Conservation (phyloP, 2,797 vertebrate species). For the Ceyx erithaca region DNA sequence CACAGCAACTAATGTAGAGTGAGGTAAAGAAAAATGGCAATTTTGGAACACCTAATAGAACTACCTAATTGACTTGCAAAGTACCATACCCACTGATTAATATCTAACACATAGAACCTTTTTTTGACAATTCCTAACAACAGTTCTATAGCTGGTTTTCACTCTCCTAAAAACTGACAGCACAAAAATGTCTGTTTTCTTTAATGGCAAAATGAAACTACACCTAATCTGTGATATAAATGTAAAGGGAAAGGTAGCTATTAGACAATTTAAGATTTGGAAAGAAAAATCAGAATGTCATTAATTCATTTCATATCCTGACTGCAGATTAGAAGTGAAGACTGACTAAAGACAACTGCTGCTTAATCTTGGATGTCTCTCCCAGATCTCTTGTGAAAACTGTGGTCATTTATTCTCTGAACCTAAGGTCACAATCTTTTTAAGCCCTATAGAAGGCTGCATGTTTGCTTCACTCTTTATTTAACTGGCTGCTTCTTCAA, state of each 20-base stretch:
- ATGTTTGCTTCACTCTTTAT: conserved; percentile 73
- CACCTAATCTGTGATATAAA: not conserved
- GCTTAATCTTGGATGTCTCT: conserved; percentile 70
- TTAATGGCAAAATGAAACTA: not conserved
- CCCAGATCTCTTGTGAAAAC: conserved; percentile 74
- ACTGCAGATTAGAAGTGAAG: conserved; percentile 59
- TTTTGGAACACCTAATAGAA: conserved; percentile 42
- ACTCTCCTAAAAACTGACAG: not conserved
- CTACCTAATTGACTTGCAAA: conserved; percentile 27
- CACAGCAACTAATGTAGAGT: not conserved
- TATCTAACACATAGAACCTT: not conserved
- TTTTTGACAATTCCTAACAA: not conserved
- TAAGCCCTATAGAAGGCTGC: conserved; percentile 76
- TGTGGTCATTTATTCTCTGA: conserved; percentile 74
- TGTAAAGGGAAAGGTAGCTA: not conserved
- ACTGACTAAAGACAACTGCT: conserved; percentile 71
- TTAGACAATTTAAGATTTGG: not conserved
- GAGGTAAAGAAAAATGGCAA: conserved; percentile 42
- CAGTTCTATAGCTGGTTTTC: not conserved
- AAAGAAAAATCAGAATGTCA: conserved; percentile 46
- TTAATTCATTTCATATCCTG: conserved; percentile 42
- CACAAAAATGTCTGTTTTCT: conserved; percentile 12
- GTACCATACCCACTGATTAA: not conserved
- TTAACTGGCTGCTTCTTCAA: conserved; percentile 68
- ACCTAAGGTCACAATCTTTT: conserved; percentile 77